Conservation (phyloP, 2,888 invertebrate genomes). For the Acanthopleura granulata region DNA sequence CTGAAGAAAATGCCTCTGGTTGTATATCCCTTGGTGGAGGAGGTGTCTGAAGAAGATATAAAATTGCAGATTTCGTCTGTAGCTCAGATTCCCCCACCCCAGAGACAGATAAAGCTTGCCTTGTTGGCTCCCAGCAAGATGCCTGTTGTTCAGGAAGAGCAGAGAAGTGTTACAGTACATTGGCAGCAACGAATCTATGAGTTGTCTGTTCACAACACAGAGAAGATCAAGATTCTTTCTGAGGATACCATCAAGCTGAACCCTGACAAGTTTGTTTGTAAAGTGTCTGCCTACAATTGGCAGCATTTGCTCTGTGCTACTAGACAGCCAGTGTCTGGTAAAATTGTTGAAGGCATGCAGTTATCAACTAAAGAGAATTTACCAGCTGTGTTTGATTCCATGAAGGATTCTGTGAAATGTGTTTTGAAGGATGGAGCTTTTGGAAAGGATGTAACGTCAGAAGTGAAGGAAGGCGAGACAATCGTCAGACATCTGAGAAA, state of each 20-base stretch:
- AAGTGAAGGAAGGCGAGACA: slow-evolving; percentile 28
- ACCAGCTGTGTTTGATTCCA: slow-evolving; percentile 33
- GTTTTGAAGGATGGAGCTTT: slow-evolving; percentile 32
- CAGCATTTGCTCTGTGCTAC: slow-evolving; percentile 52
- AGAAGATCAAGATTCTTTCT: slow-evolving; percentile 21
- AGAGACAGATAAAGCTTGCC: slow-evolving; percentile 33
- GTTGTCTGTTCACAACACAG: slow-evolving; percentile 16
- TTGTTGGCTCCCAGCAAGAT: slow-evolving; percentile 41
- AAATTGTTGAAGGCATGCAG: slow-evolving; percentile 10
- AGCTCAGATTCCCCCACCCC: slow-evolving; percentile 24
- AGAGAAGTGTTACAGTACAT: slow-evolving; percentile 34
- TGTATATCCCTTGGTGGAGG: slow-evolving; percentile 50
- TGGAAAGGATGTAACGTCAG: slow-evolving; percentile 45
- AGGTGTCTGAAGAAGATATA: slow-evolving; percentile 37
- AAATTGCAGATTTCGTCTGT: slow-evolving; percentile 38
- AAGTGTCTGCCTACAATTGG: slow-evolving; percentile 54
- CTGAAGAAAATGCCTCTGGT: slow-evolving; percentile 45
- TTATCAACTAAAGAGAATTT: slow-evolving; percentile 20
- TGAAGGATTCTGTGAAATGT: slow-evolving; percentile 37
- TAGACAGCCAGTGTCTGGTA: slow-evolving; percentile 44
- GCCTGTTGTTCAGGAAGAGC: slow-evolving; percentile 30
- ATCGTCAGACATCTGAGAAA: slow-evolving; percentile 30
- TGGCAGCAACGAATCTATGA: slow-evolving; percentile 61
- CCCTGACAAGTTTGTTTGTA: slow-evolving; percentile 47
- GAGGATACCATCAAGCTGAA: slow-evolving; percentile 37